Base-by-base conservation (phyloP, 2,113 vertebrate species). In the Rhea pennata region DNA sequence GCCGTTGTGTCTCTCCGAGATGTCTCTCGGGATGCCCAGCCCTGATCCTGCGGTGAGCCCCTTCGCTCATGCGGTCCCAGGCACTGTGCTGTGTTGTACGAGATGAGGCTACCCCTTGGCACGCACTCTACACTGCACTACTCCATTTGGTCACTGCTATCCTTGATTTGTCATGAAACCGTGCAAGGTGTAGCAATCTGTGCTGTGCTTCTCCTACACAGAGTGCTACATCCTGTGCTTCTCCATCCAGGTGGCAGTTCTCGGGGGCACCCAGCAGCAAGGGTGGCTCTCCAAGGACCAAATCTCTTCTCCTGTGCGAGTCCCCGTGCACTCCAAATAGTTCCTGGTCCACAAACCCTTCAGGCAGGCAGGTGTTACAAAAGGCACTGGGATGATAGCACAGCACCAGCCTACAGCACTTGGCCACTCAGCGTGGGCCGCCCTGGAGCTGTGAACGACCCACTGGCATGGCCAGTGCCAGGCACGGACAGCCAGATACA, bases 21-120 rank as follows among this genome's bases (percentile, higher is more conserved):
- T 72, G 48, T 5, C 59, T n/a, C 80, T 39, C 19, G 2, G 69
- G 59, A 66, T 24, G 6, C 8, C 46, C 91, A 84, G 59, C 66
- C 12, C 40, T 0, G 1, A 39, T 33, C 36, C 54, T 2, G 4
- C 23, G 2, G 0, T 9, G 2, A 5, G 42, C 15, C 26, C 42
- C 51, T 54, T 36, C 9, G 6, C 74, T 17, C 2, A 10, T 5
- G 46, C 46, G 17, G 72, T n/a, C 58, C 8, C 22, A 80, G 50
- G 84, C 15, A 4, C 62, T 27, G 0, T 1, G 29, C 26, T 40
- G 10, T 0, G 0, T 9, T 21, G 31, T 75, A 65, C 42, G 26
- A 59, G 51, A 56, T 2, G 2, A 64, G 64, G 59, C 39, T 4
- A 10, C 71, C 44, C 21, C 65, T 65, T 12, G 22, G 78, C 80